A percentile compares a stretch with the other conserved stretches of the same genome.
These are phyloP conservation scores for Agriopis leucophaearia DNA, from an alignment of 2,888 invertebrate genomes.

Conservation along the genomic window DNA sequence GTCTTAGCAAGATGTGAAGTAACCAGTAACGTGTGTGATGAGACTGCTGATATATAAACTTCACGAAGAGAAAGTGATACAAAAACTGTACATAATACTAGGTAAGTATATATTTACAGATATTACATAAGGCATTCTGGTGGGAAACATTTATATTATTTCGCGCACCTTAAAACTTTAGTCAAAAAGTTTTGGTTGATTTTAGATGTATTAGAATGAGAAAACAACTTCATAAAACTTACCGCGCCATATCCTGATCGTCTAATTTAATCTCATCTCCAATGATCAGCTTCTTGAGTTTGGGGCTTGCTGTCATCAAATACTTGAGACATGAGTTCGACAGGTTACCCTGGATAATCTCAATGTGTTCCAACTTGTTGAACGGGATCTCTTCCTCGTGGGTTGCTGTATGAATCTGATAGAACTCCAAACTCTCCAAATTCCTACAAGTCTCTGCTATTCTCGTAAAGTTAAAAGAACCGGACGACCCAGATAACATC, in stretches of 20 bases:
- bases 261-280: slow-evolving; percentile 89
- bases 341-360: slow-evolving; percentile 89
- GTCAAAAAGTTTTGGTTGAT: too few relatives aligned
- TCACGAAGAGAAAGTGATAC: slow-evolving; percentile 9
- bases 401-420: slow-evolving; percentile 88
- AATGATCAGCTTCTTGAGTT: slow-evolving; percentile 87
- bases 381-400: slow-evolving; percentile 86
- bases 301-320: slow-evolving; percentile 87
- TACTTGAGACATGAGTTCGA: slow-evolving; percentile 86
- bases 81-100: neutral
- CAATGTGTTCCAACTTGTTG: slow-evolving; percentile 88
- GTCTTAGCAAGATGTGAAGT: slow-evolving; percentile 12
- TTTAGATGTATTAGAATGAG: too few relatives aligned
- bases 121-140: neutral
- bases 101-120: neutral
- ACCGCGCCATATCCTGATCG: slow-evolving; percentile 89
- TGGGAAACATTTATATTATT: too few relatives aligned
- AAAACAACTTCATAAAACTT: slow-evolving; percentile 45
- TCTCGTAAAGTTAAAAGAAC: slow-evolving; percentile 86
- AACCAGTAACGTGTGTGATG: slow-evolving; percentile 1
- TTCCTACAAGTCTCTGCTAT: slow-evolving; percentile 87
- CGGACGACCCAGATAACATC: slow-evolving; percentile 86
- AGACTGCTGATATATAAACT: neutral
- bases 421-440: slow-evolving; percentile 88
- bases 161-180: too few relatives aligned